These are phyloP conservation scores for Sciurus niger DNA, from an alignment of 2,113 vertebrate species.

Conservation along the genomic window DNA sequence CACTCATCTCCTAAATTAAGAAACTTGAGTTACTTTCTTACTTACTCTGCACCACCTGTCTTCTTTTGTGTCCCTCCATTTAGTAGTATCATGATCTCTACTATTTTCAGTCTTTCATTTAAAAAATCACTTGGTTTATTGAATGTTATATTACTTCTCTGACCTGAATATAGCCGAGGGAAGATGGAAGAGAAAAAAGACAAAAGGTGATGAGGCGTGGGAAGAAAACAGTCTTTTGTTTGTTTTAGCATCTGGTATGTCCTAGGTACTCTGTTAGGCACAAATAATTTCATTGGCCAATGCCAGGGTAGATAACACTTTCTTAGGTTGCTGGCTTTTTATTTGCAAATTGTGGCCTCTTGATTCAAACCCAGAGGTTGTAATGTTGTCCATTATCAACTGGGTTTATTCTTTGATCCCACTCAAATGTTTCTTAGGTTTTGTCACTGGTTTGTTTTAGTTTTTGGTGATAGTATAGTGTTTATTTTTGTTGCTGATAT, in stretches of 20 bases:
- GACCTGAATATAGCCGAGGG: neutral
- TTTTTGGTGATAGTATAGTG: neutral
- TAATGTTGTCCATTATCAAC: neutral
- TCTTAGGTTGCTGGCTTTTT: neutral
- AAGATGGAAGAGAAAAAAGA: neutral
- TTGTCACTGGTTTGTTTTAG: neutral
- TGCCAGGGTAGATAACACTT: neutral
- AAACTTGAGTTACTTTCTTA: neutral
- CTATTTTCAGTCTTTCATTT: slow-evolving; percentile 10
- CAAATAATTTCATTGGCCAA: neutral
- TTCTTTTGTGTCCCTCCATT: neutral
- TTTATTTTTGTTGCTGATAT: slow-evolving; percentile 26
- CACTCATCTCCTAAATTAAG: neutral
- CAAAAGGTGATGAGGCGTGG: neutral
- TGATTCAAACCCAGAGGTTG: neutral
- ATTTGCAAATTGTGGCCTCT: neutral
- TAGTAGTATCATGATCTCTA: neutral
- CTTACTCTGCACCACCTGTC: neutral
- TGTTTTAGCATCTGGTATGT: neutral
- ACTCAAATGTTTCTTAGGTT: neutral
- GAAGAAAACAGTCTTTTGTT: neutral
- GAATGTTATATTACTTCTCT: neutral
- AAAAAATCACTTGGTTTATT: slow-evolving; percentile 7
- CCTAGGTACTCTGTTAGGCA: neutral
- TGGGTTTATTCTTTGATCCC: neutral